Evolutionary conservation across 2,113 vertebrate genomes (phyloP).

Genomic region (Tachysurus vachellii): DNA sequence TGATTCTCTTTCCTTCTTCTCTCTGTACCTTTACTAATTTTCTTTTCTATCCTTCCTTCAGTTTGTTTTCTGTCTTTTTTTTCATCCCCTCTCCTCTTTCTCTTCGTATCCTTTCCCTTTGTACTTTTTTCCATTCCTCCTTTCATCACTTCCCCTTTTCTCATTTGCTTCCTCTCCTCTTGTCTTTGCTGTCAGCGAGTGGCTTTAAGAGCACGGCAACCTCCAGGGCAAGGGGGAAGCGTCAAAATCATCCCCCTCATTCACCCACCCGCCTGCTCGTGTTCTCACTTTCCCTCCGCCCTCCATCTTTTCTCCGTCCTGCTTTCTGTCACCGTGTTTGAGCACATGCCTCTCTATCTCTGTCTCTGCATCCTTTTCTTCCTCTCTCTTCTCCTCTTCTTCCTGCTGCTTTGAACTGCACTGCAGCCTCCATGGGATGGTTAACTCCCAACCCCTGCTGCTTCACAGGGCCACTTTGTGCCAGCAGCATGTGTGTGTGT

Average conservation of each 20-base stretch:
- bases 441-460: conserved; percentile 51
- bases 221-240: conserved; percentile 11
- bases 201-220: not conserved
- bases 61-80: no score
- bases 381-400: conserved; percentile 42
- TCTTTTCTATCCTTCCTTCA: not conserved
- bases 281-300: conserved; percentile 32
- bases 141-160: conserved; percentile 4
- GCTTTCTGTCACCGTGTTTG: not conserved
- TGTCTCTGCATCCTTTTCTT: conserved; percentile 10
- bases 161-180: conserved; percentile 39
- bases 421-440: conserved; percentile 39
- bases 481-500: conserved; percentile 26
- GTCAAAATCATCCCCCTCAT: conserved; percentile 2
- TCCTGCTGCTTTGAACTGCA: conserved; percentile 49
- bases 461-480: conserved; percentile 29
- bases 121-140: conserved; percentile 3
- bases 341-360: conserved; percentile 8
- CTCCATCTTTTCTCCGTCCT: conserved; percentile 31
- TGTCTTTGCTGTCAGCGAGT: conserved; percentile 11
- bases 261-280: not conserved
- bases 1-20: not conserved
- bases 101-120: not conserved
- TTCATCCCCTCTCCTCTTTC: conserved; percentile 13
- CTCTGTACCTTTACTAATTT: not conserved